Base-by-base conservation (phyloP, 2,888 invertebrate genomes). In the Cynaeus angustus region DNA sequence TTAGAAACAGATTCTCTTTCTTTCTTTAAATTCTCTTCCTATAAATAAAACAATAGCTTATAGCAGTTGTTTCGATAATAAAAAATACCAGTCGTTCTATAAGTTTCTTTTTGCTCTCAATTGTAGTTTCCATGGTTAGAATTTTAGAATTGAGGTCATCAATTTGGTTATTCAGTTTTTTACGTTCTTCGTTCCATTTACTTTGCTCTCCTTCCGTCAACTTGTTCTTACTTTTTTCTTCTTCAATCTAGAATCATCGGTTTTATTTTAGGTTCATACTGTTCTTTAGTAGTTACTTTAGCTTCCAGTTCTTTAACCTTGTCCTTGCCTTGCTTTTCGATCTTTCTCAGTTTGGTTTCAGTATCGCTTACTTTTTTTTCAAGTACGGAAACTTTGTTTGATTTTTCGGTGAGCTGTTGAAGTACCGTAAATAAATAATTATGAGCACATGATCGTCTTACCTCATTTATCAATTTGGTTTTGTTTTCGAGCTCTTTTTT, bases 351-450 rank as follows among this genome's bases (percentile, higher is more conserved):
- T 83, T 89, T 91, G n/a, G 91, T 91, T 74, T 92, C 92, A 13
- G 87, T 83, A 75, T 91, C 91, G 79, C 89, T 91, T 0, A 91
- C 77, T 84, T 91, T 91, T 77, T 89, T 89, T 82, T 92, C 92
- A 76, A 91, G 81, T 43, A 92, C 91, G 41, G 84, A 82, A 50
- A 91, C 84, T 79, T 91, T 91, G 73, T 88, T 88, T 41, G 88
- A 84, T 78, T 90, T 90, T 75, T 90, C 90, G 71, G 89, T 89
- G 58, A 89, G 86, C 91, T 91, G 73, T 33, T 2, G 6, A 43
- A 84, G 81, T 72, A 71, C 21, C 21, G 8, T 43, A 5, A n/a
- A 46, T 28, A 59, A 30, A 16, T 16, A 8, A 30, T 33, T 9
- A 4, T 4, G 33, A 7, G 33, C n/a, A n/a, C n/a, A 7, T n/a